Evolutionary conservation across 2,888 invertebrate species (phyloP).

Genomic region (Oasisia sp.): DNA sequence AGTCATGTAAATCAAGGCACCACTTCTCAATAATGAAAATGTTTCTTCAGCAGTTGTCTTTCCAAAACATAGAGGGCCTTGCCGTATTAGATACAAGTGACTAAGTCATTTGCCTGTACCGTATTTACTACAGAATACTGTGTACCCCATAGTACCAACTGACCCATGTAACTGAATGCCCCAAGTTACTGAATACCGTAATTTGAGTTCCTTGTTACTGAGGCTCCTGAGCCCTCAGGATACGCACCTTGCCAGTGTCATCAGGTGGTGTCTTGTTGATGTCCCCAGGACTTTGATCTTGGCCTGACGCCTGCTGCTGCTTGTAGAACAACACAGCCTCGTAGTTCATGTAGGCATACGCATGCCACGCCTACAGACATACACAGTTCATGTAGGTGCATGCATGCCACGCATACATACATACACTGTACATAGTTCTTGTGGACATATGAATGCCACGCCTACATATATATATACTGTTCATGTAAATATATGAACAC

Average conservation of each 20-base stretch:
- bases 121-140: too few species aligned
- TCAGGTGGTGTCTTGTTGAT: not conserved
- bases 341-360: slow-evolving; percentile 98
- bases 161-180: too few species aligned
- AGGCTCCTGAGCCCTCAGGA: not conserved
- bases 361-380: slow-evolving; percentile 86
- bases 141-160: too few species aligned
- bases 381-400: not conserved
- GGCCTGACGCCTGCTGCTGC: slow-evolving; percentile 48
- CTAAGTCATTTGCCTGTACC: too few species aligned
- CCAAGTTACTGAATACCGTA: too few species aligned
- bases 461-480: not conserved
- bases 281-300: not conserved
- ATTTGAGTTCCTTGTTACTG: too few species aligned
- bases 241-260: not conserved
- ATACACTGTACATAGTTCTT: not conserved
- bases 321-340: slow-evolving; percentile 85
- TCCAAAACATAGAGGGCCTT: too few species aligned
- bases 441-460: slow-evolving; percentile 82
- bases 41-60: too few species aligned
- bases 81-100: too few species aligned
- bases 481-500: too few species aligned
- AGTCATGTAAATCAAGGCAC: too few species aligned
- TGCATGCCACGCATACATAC: not conserved
- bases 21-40: too few species aligned